phyloP scores from a whole-genome alignment of 2,888 invertebrate genomes.

The Drosophila limbata region DNA sequence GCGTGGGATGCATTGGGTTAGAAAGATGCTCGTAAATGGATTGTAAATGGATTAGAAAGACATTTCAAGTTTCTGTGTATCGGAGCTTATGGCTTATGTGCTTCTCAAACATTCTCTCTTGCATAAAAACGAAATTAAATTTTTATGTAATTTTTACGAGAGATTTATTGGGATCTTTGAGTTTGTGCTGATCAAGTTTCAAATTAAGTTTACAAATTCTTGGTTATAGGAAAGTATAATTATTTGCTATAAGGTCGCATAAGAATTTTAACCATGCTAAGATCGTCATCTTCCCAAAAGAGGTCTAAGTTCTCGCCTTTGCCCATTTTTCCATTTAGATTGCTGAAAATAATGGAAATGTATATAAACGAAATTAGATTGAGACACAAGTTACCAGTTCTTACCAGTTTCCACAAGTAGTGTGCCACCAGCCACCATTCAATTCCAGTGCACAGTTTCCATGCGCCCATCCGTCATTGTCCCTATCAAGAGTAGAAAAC shows the following conservation, averaged over 20 bases:
- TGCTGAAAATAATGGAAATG: neutral
- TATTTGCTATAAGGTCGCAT: neutral
- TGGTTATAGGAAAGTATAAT: neutral
- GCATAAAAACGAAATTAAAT: neutral
- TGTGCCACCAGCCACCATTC: neutral
- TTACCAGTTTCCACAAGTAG: neutral
- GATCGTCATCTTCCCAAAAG: neutral
- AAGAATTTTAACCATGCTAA: neutral
- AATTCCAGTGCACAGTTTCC: neutral
- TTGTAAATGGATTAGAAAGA: slow-evolving; percentile 65
- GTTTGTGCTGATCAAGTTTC: neutral
- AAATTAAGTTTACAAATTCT: neutral
- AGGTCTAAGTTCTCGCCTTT: neutral
- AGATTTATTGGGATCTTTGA: slow-evolving; percentile 3
- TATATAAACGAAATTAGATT: neutral
- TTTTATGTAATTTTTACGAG: slow-evolving; percentile 8
- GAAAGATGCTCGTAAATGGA: slow-evolving; percentile 68
- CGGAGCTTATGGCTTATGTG: slow-evolving; percentile 15
- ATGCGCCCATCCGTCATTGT: neutral
- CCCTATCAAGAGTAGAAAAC: neutral
- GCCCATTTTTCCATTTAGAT: neutral
- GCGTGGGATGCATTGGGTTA: slow-evolving; percentile 57
- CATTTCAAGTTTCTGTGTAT: slow-evolving; percentile 38
- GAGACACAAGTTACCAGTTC: neutral
- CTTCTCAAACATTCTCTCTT: neutral